Evolutionary conservation across 92 coral and sea anemone species (phyloP).

Genomic region (Porites divaricata): DNA sequence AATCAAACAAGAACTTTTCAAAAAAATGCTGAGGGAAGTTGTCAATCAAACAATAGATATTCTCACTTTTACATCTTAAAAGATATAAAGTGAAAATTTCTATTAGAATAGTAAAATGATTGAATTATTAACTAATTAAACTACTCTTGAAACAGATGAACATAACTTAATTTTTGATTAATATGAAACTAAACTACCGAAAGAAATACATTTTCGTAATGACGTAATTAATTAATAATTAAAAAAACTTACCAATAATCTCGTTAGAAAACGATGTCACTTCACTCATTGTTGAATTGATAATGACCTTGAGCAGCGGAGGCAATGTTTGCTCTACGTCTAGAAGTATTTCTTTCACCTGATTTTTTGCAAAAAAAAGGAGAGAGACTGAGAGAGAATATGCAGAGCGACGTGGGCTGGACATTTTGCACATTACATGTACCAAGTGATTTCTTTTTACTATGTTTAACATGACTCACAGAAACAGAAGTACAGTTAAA

Average conservation of each 20-base stretch:
- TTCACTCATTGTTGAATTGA: not conserved
- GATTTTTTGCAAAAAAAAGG: not conserved
- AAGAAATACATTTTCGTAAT: too few species aligned
- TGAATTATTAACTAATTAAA: too few species aligned
- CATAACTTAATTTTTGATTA: too few species aligned
- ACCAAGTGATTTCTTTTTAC: too few species aligned
- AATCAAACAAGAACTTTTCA: too few species aligned
- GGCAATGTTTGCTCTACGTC: not conserved
- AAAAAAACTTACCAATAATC: constrained; percentile 1
- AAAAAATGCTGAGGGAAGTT: too few species aligned
- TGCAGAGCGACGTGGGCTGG: not conserved
- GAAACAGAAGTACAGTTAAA: not conserved
- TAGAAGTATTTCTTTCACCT: constrained; percentile 4
- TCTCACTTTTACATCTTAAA: too few species aligned
- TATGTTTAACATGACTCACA: not conserved
- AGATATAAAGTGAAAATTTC: too few species aligned
- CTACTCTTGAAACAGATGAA: too few species aligned
- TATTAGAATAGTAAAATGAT: too few species aligned
- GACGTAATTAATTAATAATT: not conserved
- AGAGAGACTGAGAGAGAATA: not conserved
- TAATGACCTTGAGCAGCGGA: not conserved
- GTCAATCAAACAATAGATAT: too few species aligned
- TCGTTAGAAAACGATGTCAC: not conserved
- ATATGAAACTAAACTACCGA: not conserved
- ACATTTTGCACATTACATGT: not conserved